Percentiles rank a stretch among this genome's conserved stretches.
These are phyloP conservation scores for Aphelenchoides bicaudatus DNA, from an alignment of 2,888 invertebrate species.

Conservation along the genomic window DNA sequence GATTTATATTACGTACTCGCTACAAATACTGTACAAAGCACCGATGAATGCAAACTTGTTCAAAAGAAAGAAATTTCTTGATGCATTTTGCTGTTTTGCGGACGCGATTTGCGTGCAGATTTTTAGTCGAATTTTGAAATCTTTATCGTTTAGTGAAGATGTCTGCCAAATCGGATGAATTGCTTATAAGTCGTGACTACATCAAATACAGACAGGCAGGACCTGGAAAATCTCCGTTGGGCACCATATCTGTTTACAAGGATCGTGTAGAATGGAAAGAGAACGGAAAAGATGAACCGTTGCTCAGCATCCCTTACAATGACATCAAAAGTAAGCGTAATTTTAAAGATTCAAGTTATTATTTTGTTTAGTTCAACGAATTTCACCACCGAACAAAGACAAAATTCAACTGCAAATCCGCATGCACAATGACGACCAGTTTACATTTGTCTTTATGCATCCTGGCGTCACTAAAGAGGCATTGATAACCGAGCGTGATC, in stretches of 20 bases:
- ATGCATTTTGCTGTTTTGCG: too few relatives aligned
- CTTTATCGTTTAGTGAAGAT: too few relatives aligned
- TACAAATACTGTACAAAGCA: too few relatives aligned
- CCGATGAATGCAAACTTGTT: too few relatives aligned
- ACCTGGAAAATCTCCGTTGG: slow-evolving; percentile 52
- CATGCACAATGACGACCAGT: slow-evolving; percentile 72
- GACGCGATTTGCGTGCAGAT: too few relatives aligned
- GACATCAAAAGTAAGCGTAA: slow-evolving; percentile 47
- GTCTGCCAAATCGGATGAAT: too few relatives aligned
- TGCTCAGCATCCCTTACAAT: slow-evolving; percentile 41
- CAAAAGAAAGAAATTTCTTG: too few relatives aligned
- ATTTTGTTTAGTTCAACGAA: slow-evolving; percentile 78
- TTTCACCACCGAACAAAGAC: slow-evolving; percentile 86
- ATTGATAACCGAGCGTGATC: slow-evolving; percentile 83
- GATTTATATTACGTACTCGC: too few relatives aligned
- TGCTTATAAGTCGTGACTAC: too few relatives aligned
- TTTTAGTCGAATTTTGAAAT: too few relatives aligned
- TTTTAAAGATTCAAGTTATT: slow-evolving; percentile 19
- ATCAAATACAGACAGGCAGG: slow-evolving; percentile 53
- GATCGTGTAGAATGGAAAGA: slow-evolving; percentile 55
- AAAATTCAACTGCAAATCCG: slow-evolving; percentile 97
- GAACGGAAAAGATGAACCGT: slow-evolving; percentile 33
- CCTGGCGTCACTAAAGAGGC: slow-evolving; percentile 73
- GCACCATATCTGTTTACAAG: slow-evolving; percentile 40
- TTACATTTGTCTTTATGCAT: slow-evolving; percentile 95